phyloP scores from a whole-genome alignment of 2,113 vertebrate species.

The Gyps fulvus region DNA sequence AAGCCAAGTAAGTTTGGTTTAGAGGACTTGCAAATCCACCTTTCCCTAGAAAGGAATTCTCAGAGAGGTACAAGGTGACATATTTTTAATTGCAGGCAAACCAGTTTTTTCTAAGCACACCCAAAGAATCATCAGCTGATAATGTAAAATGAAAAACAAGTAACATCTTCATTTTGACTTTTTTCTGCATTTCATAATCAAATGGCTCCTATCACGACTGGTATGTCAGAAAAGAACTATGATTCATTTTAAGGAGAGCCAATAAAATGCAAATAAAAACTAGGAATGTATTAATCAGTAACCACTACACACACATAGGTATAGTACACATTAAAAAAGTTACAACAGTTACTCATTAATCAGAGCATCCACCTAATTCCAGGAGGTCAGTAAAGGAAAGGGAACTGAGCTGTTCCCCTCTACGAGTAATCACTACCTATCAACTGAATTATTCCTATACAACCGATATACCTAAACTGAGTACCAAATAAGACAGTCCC shows the following conservation, averaged over 20 bases:
- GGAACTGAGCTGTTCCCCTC: not conserved
- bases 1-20: not conserved
- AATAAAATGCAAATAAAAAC: not conserved
- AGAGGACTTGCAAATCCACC: not conserved
- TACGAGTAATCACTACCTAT: not conserved
- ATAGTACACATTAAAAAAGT: not conserved
- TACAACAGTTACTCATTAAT: conserved; percentile 22
- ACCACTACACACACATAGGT: not conserved
- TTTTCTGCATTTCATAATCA: not conserved
- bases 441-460: not conserved
- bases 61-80: not conserved
- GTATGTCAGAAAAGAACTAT: not conserved
- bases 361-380: not conserved
- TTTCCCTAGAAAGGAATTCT: not conserved
- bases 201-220: not conserved
- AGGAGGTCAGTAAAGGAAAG: not conserved
- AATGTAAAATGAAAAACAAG: not conserved
- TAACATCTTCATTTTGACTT: not conserved
- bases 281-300: conserved; percentile 39
- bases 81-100: not conserved
- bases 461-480: not conserved
- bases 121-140: not conserved
- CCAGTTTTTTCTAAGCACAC: not conserved
- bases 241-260: not conserved
- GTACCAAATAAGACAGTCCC: not conserved